Percentiles rank a stretch among this genome's conserved stretches.
Evolutionary conservation across 2,113 vertebrate genomes (phyloP).

Genomic region (Trogon surrucura): DNA sequence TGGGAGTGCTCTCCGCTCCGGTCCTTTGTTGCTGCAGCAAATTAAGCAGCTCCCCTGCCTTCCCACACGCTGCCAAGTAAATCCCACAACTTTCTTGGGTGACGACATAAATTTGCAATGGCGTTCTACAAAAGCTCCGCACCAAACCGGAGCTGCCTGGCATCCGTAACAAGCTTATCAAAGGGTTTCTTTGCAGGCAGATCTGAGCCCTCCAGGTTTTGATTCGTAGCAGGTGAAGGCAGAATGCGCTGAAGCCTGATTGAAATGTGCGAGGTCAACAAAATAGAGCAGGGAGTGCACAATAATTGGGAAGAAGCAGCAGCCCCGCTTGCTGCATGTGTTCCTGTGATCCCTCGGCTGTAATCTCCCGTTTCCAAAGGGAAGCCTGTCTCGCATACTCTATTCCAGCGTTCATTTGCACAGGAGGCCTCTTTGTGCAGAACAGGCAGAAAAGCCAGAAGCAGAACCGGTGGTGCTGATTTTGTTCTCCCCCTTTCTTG

Average conservation of each 20-base stretch:
- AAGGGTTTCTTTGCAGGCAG: slow-evolving; percentile 68
- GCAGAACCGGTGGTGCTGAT: neutral
- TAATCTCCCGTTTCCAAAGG: slow-evolving; percentile 69
- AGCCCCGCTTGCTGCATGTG: slow-evolving; percentile 46
- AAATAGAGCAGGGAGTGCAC: slow-evolving; percentile 68
- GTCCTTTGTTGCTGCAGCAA: neutral
- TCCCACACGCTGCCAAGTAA: neutral
- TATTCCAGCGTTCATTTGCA: slow-evolving; percentile 1
- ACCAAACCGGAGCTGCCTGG: slow-evolving; percentile 50
- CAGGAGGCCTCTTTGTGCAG: slow-evolving; percentile 12
- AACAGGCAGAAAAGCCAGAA: neutral
- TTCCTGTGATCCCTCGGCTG: slow-evolving; percentile 56
- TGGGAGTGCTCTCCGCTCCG: neutral
- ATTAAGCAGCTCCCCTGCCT: neutral
- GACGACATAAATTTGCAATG: slow-evolving; percentile 68
- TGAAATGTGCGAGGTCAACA: slow-evolving; percentile 80
- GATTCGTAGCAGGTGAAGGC: slow-evolving; percentile 76
- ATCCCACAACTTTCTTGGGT: slow-evolving; percentile 32
- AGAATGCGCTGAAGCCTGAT: slow-evolving; percentile 71
- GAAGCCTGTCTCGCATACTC: slow-evolving; percentile 68
- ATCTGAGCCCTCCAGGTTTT: slow-evolving; percentile 76
- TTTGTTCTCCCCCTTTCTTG: neutral
- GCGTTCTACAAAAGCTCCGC: slow-evolving; percentile 31
- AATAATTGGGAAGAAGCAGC: slow-evolving; percentile 74
- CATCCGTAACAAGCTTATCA: slow-evolving; percentile 77